Base-by-base conservation (phyloP, 2,888 invertebrate genomes). In the Toxonevra muliebris region DNA sequence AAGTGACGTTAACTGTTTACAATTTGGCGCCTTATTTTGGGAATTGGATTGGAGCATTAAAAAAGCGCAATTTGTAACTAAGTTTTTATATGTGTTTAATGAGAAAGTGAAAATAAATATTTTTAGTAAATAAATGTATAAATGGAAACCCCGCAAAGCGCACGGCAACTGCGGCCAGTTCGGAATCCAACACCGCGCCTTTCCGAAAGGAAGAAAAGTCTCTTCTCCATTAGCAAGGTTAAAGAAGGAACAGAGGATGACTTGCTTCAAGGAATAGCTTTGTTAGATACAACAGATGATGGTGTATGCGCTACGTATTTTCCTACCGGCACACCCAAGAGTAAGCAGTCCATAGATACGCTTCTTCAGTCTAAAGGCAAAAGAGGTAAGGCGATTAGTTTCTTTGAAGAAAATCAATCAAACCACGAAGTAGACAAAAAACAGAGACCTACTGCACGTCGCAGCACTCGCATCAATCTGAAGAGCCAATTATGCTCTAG, bases 121-220 rank as follows among this genome's bases (percentile, higher is more conserved):
- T 30, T 30, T 30, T 30, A 30, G 30, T 30, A 30, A 30, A 7
- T 20, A n/a, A 59, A 30, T n/a, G 17, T 58, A 42, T 9, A 63
- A 63, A 85, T 85, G 85, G 83, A 85, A 63, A 85, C 84, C 41
- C 84, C 85, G 10, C 75, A 74, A 69, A 79, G 71, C 76, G 72
- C 73, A 11, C 74, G 75, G 17, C 69, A 73, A 63, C 30, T 20
- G 42, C 80, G 80, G 11, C 69, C 78, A 10, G 66, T 73, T 20
- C 80, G 83, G 41, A 76, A 73, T 53, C 79, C 81, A 15, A 90
- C 90, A 1, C 88, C 90, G 2, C 88, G 88, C 76, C 86, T 90
- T 80, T 87, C 88, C 0, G 89, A 89, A 73, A 86, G 90, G 41
- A 89, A 91, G 76, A 88, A 90, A 72, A 88, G 89, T 72, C 85